Conservation (phyloP, 23 tunicate genomes). For the Styela clava region DNA sequence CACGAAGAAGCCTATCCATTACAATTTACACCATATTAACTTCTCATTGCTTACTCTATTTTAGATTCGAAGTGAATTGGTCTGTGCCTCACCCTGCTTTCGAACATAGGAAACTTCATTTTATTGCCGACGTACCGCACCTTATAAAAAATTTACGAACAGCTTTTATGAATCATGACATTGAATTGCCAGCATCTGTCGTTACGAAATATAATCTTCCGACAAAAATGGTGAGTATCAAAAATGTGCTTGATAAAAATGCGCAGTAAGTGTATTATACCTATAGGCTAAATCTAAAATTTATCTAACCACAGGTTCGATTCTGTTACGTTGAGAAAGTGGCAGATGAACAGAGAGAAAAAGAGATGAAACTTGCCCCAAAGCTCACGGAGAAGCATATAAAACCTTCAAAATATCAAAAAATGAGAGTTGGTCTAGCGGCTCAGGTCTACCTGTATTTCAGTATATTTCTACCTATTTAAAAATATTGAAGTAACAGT, state of each 20-base stretch:
- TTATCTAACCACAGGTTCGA: background rate
- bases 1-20: too few relatives aligned
- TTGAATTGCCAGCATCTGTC: too few relatives aligned
- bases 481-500: too few relatives aligned
- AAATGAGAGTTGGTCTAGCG: background rate
- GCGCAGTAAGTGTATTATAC: background rate
- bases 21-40: too few relatives aligned
- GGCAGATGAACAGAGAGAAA: background rate
- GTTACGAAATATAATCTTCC: too few relatives aligned
- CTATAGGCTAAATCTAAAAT: too few relatives aligned
- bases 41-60: too few relatives aligned
- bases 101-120: background rate
- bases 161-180: background rate
- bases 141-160: background rate
- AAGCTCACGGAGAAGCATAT: too few relatives aligned
- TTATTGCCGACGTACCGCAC: background rate
- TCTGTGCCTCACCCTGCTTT: background rate
- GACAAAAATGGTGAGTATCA: background rate
- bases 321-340: too few relatives aligned
- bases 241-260: background rate
- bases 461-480: too few relatives aligned
- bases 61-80: too few relatives aligned
- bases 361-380: background rate
- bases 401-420: too few relatives aligned
- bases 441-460: background rate